Evolutionary conservation across 2,113 vertebrate genomes (phyloP).

Genomic region (Limnothrissa miodon): DNA sequence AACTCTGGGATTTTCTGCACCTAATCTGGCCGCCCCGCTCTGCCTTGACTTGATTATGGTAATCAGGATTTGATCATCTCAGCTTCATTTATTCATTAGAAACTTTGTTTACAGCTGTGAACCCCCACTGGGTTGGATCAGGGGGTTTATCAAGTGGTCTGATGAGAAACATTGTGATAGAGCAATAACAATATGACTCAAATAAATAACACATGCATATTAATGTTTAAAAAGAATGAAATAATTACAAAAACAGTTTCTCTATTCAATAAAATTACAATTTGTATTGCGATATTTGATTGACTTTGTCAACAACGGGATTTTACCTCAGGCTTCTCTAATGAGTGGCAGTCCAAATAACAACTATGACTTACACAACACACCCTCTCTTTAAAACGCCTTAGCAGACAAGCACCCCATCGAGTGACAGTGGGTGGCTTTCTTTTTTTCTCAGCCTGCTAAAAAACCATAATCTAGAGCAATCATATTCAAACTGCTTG

Average conservation of each 20-base stretch:
- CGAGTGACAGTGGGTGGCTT: conserved; percentile 19
- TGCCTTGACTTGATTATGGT: conserved; percentile 51
- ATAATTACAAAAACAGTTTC: conserved; percentile 15
- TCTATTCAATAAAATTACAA: conserved; percentile 26
- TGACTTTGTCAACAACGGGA: conserved; percentile 19
- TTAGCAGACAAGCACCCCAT: conserved; percentile 18
- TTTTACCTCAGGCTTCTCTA: conserved; percentile 3
- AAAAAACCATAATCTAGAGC: conserved; percentile 19
- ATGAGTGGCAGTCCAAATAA: conserved; percentile 20
- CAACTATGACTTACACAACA: conserved; percentile 16
- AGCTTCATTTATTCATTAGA: conserved; percentile 28
- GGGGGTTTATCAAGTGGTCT: not conserved
- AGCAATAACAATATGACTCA: conserved; percentile 7
- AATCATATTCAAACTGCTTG: conserved; percentile 26
- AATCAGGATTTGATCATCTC: conserved; percentile 51
- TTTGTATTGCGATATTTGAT: conserved; percentile 37
- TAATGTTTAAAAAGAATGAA: conserved; percentile 19
- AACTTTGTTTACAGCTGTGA: conserved; percentile 15
- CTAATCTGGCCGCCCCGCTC: conserved; percentile 40
- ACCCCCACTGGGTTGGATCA: not conserved
- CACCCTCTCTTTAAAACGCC: conserved; percentile 21
- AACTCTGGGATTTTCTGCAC: conserved; percentile 15
- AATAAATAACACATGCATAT: conserved; percentile 26
- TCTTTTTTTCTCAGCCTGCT: conserved; percentile 16
- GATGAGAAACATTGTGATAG: not conserved